phyloP scores from a whole-genome alignment of 2,113 vertebrate species.

The Pavo muticus region DNA sequence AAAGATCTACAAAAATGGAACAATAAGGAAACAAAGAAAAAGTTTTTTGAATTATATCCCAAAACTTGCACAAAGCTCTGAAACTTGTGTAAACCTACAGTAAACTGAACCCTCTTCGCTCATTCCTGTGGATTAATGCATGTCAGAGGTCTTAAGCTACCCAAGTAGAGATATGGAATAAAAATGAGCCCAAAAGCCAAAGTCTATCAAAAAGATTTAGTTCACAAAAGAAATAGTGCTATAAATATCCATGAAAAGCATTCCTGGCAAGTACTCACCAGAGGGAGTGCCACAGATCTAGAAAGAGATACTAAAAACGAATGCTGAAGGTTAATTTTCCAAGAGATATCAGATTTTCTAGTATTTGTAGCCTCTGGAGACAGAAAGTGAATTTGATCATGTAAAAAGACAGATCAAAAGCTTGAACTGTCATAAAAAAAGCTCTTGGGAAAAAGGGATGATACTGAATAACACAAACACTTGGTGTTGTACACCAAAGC shows the following conservation, averaged over 20 bases:
- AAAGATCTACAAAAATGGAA: neutral
- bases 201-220: slow-evolving; percentile 28
- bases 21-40: neutral
- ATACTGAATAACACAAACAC: neutral
- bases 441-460: neutral
- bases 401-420: slow-evolving; percentile 22
- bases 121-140: neutral
- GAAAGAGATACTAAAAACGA: slow-evolving; percentile 45
- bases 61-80: neutral
- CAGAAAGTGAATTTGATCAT: slow-evolving; percentile 7
- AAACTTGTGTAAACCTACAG: neutral
- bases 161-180: slow-evolving; percentile 43
- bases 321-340: slow-evolving; percentile 57
- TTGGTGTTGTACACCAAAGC: neutral
- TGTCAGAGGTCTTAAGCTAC: slow-evolving; percentile 32
- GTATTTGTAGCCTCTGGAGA: slow-evolving; percentile 30
- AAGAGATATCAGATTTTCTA: slow-evolving; percentile 33
- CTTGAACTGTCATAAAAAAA: slow-evolving; percentile 3
- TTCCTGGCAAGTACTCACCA: slow-evolving; percentile 46
- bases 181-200: slow-evolving; percentile 52
- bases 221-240: slow-evolving; percentile 24
- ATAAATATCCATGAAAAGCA: slow-evolving; percentile 57
- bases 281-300: slow-evolving; percentile 54
- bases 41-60: neutral
- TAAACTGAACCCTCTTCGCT: neutral